Evolutionary conservation across 1,140 invertebrate genomes (phyloP).

Genomic region (Drosophila tristis): DNA sequence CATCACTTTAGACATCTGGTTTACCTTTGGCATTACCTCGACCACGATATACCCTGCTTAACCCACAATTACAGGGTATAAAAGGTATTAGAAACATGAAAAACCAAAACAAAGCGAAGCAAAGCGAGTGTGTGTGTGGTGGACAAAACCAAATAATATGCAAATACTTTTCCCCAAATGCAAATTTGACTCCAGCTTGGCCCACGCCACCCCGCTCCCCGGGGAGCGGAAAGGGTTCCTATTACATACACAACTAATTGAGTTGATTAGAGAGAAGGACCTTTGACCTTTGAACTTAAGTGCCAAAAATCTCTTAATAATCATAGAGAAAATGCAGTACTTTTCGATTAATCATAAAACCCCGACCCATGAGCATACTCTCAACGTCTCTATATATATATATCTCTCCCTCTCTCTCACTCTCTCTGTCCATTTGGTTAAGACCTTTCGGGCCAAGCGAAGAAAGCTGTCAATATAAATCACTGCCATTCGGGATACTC

Average conservation of each 20-base stretch:
- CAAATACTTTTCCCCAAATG: constrained; percentile 72
- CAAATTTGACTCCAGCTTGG: constrained; percentile 48
- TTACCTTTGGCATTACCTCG: too few species aligned
- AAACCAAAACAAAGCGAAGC: constrained; percentile 30
- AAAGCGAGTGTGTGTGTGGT: constrained; percentile 7
- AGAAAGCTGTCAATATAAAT: constrained; percentile 61
- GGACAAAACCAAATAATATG: constrained; percentile 68
- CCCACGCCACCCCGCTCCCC: neutral
- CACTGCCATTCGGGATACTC: constrained; percentile 42
- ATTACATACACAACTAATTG: constrained; percentile 75
- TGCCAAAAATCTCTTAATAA: constrained; percentile 3
- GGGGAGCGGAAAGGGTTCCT: constrained; percentile 62
- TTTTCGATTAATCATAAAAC: too few species aligned
- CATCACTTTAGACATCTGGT: too few species aligned
- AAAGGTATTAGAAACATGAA: constrained; percentile 22
- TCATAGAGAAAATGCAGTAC: neutral
- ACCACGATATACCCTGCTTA: too few species aligned
- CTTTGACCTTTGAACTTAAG: constrained; percentile 1
- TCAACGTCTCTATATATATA: too few species aligned
- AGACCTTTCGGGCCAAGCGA: neutral
- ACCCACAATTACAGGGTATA: too few species aligned
- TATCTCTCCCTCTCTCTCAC: too few species aligned
- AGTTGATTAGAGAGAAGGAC: constrained; percentile 74
- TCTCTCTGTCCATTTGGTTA: neutral
- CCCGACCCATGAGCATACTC: too few species aligned